Evolutionary conservation across 2,113 vertebrate species (phyloP).

Genomic region (Hirundichthys speculiger): DNA sequence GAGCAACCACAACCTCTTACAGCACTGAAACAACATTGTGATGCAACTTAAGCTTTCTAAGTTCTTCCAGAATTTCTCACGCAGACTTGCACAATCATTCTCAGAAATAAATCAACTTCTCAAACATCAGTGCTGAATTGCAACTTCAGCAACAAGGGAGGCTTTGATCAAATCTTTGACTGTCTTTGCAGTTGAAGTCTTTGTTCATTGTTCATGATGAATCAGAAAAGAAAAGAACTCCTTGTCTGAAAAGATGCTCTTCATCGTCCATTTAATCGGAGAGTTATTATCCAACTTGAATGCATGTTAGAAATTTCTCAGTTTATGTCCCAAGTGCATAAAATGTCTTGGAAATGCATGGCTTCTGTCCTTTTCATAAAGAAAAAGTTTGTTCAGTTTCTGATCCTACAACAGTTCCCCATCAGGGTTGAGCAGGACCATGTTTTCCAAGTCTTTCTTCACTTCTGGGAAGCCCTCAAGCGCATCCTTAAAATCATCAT

Average conservation of each 20-base stretch:
- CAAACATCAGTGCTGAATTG: no score
- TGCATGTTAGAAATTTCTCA: not conserved
- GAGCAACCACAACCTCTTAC: no score
- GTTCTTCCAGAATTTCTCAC: no score
- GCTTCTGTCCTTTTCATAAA: constrained; percentile 4
- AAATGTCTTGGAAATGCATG: constrained; percentile 13
- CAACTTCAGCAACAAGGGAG: no score
- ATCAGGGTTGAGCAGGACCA: constrained; percentile 41
- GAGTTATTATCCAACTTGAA: not conserved
- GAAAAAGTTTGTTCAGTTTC: not conserved
- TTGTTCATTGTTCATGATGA: no score
- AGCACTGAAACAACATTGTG: no score
- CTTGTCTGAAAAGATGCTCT: not conserved
- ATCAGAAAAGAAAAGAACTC: no score
- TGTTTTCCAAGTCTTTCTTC: constrained; percentile 65
- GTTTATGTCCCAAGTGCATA: not conserved
- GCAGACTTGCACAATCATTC: no score
- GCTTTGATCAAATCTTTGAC: no score
- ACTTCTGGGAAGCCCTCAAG: constrained; percentile 69
- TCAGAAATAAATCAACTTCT: no score
- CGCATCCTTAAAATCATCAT: constrained; percentile 55
- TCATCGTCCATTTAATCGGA: constrained; percentile 9
- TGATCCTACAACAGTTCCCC: constrained; percentile 42
- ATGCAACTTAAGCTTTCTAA: no score
- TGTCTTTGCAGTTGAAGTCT: no score